These are phyloP conservation scores for Chiridota heheva DNA, from an alignment of 35 echinoderm and acorn worm species.

Conservation along the genomic window DNA sequence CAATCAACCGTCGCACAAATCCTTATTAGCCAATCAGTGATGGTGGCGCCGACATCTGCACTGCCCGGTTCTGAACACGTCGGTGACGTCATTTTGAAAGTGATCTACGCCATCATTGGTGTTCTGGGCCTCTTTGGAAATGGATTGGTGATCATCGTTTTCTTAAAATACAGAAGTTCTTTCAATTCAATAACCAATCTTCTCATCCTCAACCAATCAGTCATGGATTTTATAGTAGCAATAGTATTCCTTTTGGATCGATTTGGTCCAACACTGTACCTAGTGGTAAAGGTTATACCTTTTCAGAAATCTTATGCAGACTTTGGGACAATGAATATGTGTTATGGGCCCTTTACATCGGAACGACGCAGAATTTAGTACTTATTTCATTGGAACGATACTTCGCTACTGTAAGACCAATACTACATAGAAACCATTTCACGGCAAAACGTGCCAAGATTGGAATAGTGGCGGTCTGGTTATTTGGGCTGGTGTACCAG, in stretches of 20 bases:
- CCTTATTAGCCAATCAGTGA: too few species aligned
- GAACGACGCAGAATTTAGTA: slow-evolving; percentile 76
- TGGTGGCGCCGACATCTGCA: too few species aligned
- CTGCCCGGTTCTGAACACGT: too few species aligned
- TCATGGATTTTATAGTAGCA: slow-evolving; percentile 77
- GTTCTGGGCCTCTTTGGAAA: slow-evolving; percentile 71
- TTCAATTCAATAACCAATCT: slow-evolving; percentile 77
- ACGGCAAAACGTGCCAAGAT: slow-evolving; percentile 47
- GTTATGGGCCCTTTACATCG: slow-evolving; percentile 76
- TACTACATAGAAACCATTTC: slow-evolving; percentile 69
- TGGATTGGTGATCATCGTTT: slow-evolving; percentile 67
- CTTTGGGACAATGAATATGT: slow-evolving; percentile 70
- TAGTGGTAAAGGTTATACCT: slow-evolving; percentile 3
- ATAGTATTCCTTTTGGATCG: slow-evolving; percentile 68
- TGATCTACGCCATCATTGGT: slow-evolving; percentile 74
- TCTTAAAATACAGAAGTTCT: slow-evolving; percentile 53
- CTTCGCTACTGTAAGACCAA: slow-evolving; percentile 62
- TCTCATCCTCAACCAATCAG: slow-evolving; percentile 79
- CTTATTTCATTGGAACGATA: slow-evolving; percentile 73
- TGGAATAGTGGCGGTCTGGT: slow-evolving; percentile 53
- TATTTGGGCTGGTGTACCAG: slow-evolving; percentile 59
- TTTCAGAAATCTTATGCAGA: slow-evolving; percentile 58
- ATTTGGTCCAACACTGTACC: slow-evolving; percentile 21
- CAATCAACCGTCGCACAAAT: too few species aligned
- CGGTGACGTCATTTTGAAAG: slow-evolving; percentile 16